Evolutionary conservation across 2,113 vertebrate genomes (phyloP).

Genomic region (Oostethus manadensis): DNA sequence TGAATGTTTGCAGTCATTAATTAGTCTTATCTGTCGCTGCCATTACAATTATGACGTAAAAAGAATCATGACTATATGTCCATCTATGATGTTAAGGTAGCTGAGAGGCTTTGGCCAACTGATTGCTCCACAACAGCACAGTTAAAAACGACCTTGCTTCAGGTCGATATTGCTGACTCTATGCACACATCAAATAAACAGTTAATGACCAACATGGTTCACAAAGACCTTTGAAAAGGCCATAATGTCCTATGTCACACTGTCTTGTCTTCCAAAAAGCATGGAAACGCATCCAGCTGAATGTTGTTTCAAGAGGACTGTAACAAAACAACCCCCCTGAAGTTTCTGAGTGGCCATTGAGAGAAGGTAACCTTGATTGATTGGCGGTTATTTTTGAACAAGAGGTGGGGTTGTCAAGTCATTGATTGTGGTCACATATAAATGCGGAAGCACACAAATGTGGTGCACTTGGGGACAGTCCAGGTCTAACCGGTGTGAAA

Average conservation of each 20-base stretch:
- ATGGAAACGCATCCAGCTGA: neutral
- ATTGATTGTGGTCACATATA: constrained; percentile 19
- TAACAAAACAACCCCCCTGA: constrained; percentile 2
- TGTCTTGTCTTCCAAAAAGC: constrained; percentile 8
- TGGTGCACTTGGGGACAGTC: constrained; percentile 14
- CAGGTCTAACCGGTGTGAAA: constrained; percentile 26
- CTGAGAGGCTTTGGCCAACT: too few relatives aligned
- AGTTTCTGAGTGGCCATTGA: constrained; percentile 2
- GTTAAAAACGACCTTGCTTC: too few relatives aligned
- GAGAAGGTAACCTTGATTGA: neutral
- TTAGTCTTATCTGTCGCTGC: too few relatives aligned
- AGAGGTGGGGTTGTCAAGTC: constrained; percentile 31
- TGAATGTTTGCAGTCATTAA: too few relatives aligned
- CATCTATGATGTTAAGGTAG: too few relatives aligned
- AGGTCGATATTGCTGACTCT: neutral
- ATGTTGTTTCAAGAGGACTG: neutral
- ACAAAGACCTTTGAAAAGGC: constrained; percentile 8
- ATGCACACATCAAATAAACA: neutral
- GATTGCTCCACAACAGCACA: too few relatives aligned
- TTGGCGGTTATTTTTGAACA: constrained; percentile 16
- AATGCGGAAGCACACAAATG: constrained; percentile 17
- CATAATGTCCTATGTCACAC: neutral
- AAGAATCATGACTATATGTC: too few relatives aligned
- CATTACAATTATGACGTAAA: too few relatives aligned
- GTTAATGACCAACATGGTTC: neutral